These are phyloP conservation scores for Brienomyrus brachyistius DNA, from an alignment of 2,113 vertebrate genomes.

Conservation along the genomic window DNA sequence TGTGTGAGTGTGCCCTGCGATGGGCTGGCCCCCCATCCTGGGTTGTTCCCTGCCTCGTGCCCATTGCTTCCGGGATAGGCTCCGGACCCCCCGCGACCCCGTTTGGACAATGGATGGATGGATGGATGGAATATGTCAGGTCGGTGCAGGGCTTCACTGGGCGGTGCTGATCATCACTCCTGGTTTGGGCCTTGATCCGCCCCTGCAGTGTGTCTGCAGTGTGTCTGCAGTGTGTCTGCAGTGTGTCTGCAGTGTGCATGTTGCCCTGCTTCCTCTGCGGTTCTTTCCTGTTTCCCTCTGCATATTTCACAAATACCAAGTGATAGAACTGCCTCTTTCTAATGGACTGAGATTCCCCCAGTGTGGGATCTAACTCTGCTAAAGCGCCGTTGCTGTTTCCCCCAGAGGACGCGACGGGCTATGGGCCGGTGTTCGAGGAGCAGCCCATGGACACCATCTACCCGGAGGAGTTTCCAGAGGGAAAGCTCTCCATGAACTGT, in stretches of 20 bases:
- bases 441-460: slow-evolving; percentile 92
- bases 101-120: no score
- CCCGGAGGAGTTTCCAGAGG: slow-evolving; percentile 85
- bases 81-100: no score
- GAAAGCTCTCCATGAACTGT: slow-evolving; percentile 90
- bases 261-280: not conserved
- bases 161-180: not conserved
- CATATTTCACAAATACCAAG: not conserved
- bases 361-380: not conserved
- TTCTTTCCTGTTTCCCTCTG: not conserved
- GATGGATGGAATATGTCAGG: not conserved
- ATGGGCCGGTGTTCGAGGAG: slow-evolving; percentile 95
- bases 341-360: not conserved
- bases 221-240: not conserved
- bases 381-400: not conserved
- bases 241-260: not conserved
- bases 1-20: no score
- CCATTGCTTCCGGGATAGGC: no score
- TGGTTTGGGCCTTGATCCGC: not conserved
- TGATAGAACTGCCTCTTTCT: not conserved
- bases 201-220: not conserved
- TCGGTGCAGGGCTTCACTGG: not conserved
- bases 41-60: no score
- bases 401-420: slow-evolving; percentile 86
- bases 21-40: no score